Conservation (phyloP, 2,113 vertebrate species). For the Cichladusa arquata region DNA sequence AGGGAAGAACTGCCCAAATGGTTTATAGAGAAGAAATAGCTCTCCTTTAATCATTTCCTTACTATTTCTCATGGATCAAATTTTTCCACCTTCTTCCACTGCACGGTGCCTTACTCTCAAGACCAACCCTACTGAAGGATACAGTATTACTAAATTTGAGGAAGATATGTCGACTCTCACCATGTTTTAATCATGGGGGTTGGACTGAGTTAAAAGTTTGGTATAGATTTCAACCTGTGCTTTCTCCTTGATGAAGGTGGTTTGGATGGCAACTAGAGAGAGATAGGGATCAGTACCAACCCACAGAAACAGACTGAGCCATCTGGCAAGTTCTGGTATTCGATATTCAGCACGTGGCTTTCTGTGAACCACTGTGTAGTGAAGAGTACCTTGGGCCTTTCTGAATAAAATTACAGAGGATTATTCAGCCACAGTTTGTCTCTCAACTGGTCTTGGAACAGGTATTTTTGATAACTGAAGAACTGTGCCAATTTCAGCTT, state of each 20-base stretch:
- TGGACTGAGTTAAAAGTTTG: background rate
- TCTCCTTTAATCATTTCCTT: conserved; percentile 1
- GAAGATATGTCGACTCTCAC: background rate
- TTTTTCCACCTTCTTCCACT: background rate
- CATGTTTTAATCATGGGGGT: rapidly evolving
- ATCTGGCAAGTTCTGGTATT: background rate
- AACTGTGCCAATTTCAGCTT: background rate
- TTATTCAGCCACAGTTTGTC: background rate
- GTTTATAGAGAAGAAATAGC: background rate
- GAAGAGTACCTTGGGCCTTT: background rate
- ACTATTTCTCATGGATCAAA: background rate
- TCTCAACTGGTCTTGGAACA: background rate
- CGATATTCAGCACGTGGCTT: background rate
- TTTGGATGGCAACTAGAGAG: background rate
- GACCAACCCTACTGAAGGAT: background rate
- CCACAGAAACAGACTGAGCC: background rate
- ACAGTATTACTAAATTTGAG: background rate
- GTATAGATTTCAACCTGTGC: background rate
- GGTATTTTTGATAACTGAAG: conserved; percentile 10
- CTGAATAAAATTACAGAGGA: background rate
- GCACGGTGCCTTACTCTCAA: background rate
- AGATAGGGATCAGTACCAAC: background rate
- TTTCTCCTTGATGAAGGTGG: background rate
- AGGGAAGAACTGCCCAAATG: background rate
- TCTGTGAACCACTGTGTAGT: background rate